Percentiles rank a stretch among this genome's conserved stretches.
Evolutionary conservation across 2,888 invertebrate genomes (phyloP).

Genomic region (Temnothorax unifasciatus): DNA sequence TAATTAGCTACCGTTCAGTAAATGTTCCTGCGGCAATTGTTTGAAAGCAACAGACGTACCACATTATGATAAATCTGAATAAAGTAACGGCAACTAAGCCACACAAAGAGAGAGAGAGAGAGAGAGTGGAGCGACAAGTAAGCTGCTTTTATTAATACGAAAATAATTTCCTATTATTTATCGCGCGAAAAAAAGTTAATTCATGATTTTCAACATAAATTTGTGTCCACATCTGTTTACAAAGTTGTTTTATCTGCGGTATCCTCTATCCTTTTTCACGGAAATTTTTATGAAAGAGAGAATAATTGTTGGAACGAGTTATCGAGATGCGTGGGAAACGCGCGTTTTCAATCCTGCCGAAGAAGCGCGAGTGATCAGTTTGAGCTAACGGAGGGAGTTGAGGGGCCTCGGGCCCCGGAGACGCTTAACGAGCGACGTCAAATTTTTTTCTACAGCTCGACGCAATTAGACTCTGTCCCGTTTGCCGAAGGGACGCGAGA

Average conservation of each 20-base stretch:
- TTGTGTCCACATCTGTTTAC: not conserved
- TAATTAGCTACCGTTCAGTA: conserved; percentile 53
- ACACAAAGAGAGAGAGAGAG: conserved; percentile 11
- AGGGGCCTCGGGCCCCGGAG: conserved; percentile 58
- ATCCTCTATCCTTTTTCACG: not conserved
- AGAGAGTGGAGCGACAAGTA: not conserved
- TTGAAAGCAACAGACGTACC: conserved; percentile 41
- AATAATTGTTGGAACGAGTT: conserved; percentile 15
- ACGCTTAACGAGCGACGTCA: conserved; percentile 77
- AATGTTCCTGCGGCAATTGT: conserved; percentile 55
- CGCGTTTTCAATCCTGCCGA: conserved; percentile 27
- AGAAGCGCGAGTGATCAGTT: conserved; percentile 32
- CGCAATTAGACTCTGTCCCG: conserved; percentile 78
- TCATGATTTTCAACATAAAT: not conserved
- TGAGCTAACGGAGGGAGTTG: conserved; percentile 23
- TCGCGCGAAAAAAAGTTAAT: not conserved
- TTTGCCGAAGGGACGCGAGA: conserved; percentile 74
- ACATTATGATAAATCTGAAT: conserved; percentile 37
- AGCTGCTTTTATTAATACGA: conserved; percentile 2
- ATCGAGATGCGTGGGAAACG: conserved; percentile 51
- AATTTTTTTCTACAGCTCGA: conserved; percentile 71
- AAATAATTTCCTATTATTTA: not conserved
- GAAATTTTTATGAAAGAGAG: conserved; percentile 3
- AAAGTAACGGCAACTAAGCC: conserved; percentile 19
- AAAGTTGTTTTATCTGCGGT: not conserved